Evolutionary conservation across 2,888 invertebrate species (phyloP), one percentile per base, ranked within the genome.

Genomic region (Prostheceraeus crozeri): DNA sequence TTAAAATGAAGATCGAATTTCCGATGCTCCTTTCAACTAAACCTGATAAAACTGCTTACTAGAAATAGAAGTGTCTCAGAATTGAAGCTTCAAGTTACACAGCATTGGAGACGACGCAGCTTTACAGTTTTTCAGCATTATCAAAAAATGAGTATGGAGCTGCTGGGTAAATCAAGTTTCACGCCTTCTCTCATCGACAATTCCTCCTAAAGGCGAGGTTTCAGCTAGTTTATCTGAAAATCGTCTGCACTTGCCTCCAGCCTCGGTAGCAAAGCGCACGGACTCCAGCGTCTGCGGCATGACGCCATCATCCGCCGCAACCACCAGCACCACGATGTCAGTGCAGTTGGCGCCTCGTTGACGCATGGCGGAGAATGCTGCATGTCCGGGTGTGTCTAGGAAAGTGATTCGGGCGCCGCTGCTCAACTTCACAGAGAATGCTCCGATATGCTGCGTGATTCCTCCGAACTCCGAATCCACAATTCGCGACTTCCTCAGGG

Each of bases 401-500:
- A 98, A 98, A 8, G 96, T 96, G 14, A 96, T 78, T 8, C 11
- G n/a, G 3, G 10, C 23, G 35, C 23, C 21, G n/a, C 3, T 46
- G 3, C 19, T 3, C 10, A 4, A 21, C 3, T 8, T 46, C 8
- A 65, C 80, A 55, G 86, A 85, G 79, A 98, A 98, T 33, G 98
- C 98, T 46, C 98, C 96, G 68, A 98, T 94, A 73, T 96, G 96
- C 75, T 98, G 98, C 0, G 98, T 98, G 63, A 98, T 98, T 16
- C 98, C 98, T 1, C 98, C 98, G 75, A 90, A 93, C 80, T 99
- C 98, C 31, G 84, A 81, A 33, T 85, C 85, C 0, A 89, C 94
- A 1, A 96, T 84, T 35, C 84, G 82, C 0, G 90, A 85, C 65
- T 89, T 83, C 54, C 94, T 78, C 28, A 96, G 76, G 0, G 87